A percentile compares a stretch with the other conserved stretches of the same genome.
These are phyloP conservation scores for Lepidonotus clava DNA, from an alignment of 2,888 invertebrate species.

Conservation along the genomic window DNA sequence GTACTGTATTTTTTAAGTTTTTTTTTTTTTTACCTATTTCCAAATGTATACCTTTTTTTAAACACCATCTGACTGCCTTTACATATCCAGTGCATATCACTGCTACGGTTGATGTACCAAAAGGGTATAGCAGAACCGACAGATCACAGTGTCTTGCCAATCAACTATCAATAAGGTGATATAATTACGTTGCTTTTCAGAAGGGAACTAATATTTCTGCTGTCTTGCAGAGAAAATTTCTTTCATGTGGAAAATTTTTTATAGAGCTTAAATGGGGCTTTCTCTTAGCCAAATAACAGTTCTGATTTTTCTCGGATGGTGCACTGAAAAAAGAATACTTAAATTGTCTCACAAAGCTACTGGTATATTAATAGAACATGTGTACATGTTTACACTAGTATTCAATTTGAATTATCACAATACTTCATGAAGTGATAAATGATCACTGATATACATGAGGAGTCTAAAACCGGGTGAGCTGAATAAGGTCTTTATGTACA, in stretches of 20 bases:
- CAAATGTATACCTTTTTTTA: not conserved
- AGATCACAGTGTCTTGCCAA: not conserved
- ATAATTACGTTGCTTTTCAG: not conserved
- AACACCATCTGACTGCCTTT: not conserved
- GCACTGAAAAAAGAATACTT: not conserved
- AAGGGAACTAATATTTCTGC: not conserved
- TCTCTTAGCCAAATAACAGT: not conserved
- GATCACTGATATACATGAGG: not conserved
- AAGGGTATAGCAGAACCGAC: conserved; percentile 6
- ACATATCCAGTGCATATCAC: not conserved
- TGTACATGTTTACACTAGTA: not conserved
- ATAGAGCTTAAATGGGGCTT: too few relatives aligned
- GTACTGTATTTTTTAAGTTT: too few relatives aligned
- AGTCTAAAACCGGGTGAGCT: not conserved
- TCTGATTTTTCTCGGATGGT: not conserved
- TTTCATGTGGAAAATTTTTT: too few relatives aligned
- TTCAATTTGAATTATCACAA: conserved; percentile 8
- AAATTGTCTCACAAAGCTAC: not conserved
- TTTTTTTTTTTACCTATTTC: not conserved
- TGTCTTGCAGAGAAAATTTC: too few relatives aligned
- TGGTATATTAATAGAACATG: not conserved
- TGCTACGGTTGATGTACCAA: not conserved
- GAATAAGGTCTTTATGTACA: conserved; percentile 9
- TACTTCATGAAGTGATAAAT: not conserved
- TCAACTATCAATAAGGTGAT: not conserved